A percentile compares a stretch with the other conserved stretches of the same genome.
Evolutionary conservation across 1,140 invertebrate genomes (phyloP).

Genomic region (Drosophila orena): DNA sequence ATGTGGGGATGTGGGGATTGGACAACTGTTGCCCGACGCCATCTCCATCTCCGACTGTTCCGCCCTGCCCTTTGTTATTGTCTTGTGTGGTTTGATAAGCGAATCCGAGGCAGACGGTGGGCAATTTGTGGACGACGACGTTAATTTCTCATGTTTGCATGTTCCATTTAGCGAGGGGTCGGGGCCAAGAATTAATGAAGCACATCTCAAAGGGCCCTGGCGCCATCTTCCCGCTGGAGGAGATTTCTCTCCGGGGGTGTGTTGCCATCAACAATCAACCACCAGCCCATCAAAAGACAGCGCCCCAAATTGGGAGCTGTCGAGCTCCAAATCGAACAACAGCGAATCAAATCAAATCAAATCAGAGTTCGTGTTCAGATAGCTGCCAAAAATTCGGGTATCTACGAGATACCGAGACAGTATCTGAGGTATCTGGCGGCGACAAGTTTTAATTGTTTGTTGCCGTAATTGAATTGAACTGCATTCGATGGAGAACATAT

Average conservation of each 20-base stretch:
- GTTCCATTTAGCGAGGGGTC: conserved; percentile 41
- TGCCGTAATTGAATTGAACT: conserved; percentile 70
- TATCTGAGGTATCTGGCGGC: conserved; percentile 38
- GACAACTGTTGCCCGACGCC: conserved; percentile 78
- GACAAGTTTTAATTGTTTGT: conserved; percentile 71
- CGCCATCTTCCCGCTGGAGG: conserved; percentile 24
- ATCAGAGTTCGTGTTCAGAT: conserved; percentile 42
- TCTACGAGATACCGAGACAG: conserved; percentile 41
- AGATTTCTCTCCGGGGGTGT: conserved; percentile 10
- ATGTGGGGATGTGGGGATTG: conserved; percentile 39
- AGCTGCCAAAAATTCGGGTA: conserved; percentile 40
- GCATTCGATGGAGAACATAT: conserved; percentile 51
- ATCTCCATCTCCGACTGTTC: conserved; percentile 25
- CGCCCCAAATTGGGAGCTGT: conserved; percentile 35
- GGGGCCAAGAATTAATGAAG: conserved; percentile 44
- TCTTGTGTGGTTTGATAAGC: conserved; percentile 76
- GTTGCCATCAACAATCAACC: conserved; percentile 12
- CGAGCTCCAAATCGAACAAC: conserved; percentile 9
- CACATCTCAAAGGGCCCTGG: conserved; percentile 46
- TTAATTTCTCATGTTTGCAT: conserved; percentile 76
- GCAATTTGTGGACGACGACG: conserved; percentile 62
- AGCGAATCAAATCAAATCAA: conserved; percentile 17
- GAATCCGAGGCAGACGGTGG: conserved; percentile 48
- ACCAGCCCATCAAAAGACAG: conserved; percentile 37
- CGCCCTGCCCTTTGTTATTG: conserved; percentile 80